Evolutionary conservation across 2,113 vertebrate genomes (phyloP).

Genomic region (Agapornis roseicollis): DNA sequence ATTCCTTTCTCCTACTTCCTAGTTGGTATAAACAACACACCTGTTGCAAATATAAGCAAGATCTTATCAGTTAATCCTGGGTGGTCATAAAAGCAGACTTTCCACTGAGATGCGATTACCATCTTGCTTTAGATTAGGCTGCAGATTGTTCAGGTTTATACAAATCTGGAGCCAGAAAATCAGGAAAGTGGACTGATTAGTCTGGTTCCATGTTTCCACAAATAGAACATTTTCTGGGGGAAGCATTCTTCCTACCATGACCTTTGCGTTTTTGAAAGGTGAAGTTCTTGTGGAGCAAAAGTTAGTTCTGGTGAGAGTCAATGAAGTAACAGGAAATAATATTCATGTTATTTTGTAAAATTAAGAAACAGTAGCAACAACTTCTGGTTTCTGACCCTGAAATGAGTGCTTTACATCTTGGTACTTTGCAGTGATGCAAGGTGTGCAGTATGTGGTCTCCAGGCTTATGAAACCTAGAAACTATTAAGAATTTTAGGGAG

Average conservation of each 20-base stretch:
- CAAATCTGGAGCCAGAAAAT: background rate
- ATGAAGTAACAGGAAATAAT: background rate
- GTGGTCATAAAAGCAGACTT: background rate
- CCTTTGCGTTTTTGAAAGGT: background rate
- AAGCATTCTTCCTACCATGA: background rate
- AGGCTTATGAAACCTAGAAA: background rate
- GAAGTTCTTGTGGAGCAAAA: background rate
- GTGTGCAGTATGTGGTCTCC: background rate
- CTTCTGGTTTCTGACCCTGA: background rate
- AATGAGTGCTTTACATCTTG: background rate
- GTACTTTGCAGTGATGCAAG: background rate
- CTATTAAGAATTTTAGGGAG: background rate
- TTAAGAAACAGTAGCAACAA: background rate
- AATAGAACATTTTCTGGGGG: background rate
- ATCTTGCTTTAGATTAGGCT: background rate
- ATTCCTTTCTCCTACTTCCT: constrained; percentile 1
- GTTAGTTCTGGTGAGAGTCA: background rate
- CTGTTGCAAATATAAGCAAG: constrained; percentile 9
- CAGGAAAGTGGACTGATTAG: background rate
- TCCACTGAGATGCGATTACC: background rate
- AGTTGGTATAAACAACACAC: background rate
- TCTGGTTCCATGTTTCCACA: background rate
- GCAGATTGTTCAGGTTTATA: background rate
- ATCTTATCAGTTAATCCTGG: background rate
- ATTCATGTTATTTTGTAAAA: background rate